Evolutionary conservation across 2,797 vertebrate species (phyloP).

Genomic region (Pelobates cultripes): DNA sequence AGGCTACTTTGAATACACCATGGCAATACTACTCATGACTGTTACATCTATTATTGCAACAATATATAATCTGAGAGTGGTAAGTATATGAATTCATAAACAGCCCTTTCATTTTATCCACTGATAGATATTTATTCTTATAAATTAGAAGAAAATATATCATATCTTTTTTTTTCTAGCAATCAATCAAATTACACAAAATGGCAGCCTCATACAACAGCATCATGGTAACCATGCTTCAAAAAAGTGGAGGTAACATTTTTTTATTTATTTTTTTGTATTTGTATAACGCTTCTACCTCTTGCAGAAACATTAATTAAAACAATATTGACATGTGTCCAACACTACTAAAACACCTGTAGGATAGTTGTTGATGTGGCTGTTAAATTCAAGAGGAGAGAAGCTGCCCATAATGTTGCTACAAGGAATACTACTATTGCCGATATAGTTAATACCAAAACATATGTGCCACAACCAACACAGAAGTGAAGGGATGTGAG

Average conservation of each 20-base stretch:
- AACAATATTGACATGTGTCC: too few relatives aligned
- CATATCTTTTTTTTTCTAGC: constrained; percentile 51
- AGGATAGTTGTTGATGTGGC: too few relatives aligned
- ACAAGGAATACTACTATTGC: too few relatives aligned
- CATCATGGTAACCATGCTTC: constrained; percentile 54
- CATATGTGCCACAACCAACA: too few relatives aligned
- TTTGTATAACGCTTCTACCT: too few relatives aligned
- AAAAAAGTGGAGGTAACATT: constrained; percentile 61
- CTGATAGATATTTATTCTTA: not conserved
- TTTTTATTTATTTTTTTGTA: too few relatives aligned
- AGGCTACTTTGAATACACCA: constrained; percentile 66
- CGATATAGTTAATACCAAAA: too few relatives aligned
- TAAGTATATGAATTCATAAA: constrained; percentile 49
- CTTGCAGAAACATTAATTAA: too few relatives aligned
- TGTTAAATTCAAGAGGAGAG: too few relatives aligned
- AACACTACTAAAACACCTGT: too few relatives aligned
- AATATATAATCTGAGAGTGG: constrained; percentile 66
- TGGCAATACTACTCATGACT: constrained; percentile 66
- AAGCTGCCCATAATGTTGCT: too few relatives aligned
- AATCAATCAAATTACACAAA: constrained; percentile 65
- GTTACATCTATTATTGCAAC: constrained; percentile 66
- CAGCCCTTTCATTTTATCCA: not conserved
- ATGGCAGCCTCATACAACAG: constrained; percentile 56
- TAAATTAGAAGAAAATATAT: not conserved
- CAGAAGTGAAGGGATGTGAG: too few relatives aligned